phyloP scores from a whole-genome alignment of 2,888 invertebrate genomes.

The Notodonta dromedarius region DNA sequence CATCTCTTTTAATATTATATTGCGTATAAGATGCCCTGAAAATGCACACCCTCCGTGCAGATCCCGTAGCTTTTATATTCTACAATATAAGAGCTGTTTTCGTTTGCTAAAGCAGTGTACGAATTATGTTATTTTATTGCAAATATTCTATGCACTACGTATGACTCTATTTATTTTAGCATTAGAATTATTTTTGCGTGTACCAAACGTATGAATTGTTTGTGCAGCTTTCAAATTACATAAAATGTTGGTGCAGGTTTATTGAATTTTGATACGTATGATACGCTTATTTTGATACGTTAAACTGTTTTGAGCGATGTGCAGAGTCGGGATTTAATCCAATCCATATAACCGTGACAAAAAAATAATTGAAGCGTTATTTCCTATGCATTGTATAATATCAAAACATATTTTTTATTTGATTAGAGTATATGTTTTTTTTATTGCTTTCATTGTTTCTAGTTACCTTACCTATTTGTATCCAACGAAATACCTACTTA shows the following conservation, averaged over 20 bases:
- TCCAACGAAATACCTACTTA: too few relatives aligned
- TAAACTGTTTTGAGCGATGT: constrained; percentile 47
- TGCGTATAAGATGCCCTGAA: constrained; percentile 40
- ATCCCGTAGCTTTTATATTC: constrained; percentile 10
- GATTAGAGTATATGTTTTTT: too few relatives aligned
- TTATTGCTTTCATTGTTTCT: too few relatives aligned
- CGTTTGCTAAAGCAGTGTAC: constrained; percentile 4
- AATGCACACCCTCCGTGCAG: constrained; percentile 15
- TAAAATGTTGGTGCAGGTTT: background rate
- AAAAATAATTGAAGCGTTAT: constrained; percentile 30
- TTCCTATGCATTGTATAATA: too few relatives aligned
- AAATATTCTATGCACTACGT: background rate
- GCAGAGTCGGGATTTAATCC: constrained; percentile 46
- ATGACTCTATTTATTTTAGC: background rate
- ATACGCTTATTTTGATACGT: constrained; percentile 12
- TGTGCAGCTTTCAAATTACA: background rate
- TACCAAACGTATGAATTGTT: background rate
- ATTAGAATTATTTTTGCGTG: background rate
- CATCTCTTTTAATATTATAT: constrained; percentile 56
- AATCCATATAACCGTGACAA: constrained; percentile 44
- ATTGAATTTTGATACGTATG: constrained; percentile 7
- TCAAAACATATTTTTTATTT: too few relatives aligned
- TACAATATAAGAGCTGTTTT: constrained; percentile 20
- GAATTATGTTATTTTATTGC: background rate
- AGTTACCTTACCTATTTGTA: too few relatives aligned